phyloP scores from a whole-genome alignment of 2,888 invertebrate genomes.

The Lamproptera curius region DNA sequence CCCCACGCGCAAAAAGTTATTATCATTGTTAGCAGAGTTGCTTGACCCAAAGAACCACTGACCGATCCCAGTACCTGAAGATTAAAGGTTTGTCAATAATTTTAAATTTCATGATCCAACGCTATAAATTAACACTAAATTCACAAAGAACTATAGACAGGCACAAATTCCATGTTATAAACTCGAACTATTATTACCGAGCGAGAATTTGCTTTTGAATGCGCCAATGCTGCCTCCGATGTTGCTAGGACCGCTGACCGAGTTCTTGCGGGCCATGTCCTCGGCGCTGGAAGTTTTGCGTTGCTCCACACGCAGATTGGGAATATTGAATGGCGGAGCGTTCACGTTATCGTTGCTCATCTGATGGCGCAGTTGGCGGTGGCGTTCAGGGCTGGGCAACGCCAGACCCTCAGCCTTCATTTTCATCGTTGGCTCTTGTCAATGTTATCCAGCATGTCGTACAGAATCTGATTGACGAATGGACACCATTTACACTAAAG shows the following conservation, averaged over 20 bases:
- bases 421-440: conserved; percentile 92
- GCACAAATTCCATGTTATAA: too few relatives aligned
- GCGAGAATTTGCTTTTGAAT: conserved; percentile 37
- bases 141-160: too few relatives aligned
- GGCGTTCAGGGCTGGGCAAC: conserved; percentile 86
- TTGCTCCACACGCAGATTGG: conserved; percentile 91
- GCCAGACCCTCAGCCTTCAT: conserved; percentile 90
- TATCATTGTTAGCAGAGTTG: conserved; percentile 87
- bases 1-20: conserved; percentile 91
- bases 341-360: conserved; percentile 92
- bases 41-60: conserved; percentile 92
- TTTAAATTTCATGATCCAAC: too few relatives aligned
- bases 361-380: conserved; percentile 87
- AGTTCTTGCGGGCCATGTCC: conserved; percentile 93
- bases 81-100: not conserved
- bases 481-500: too few relatives aligned
- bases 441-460: conserved; percentile 95
- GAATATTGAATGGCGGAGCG: conserved; percentile 90
- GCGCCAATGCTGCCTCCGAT: conserved; percentile 44
- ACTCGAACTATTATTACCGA: conserved; percentile 5
- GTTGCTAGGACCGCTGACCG: conserved; percentile 76
- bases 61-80: conserved; percentile 74
- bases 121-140: not conserved
- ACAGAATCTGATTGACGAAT: conserved; percentile 86
- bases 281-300: conserved; percentile 94